A percentile compares a stretch with the other conserved stretches of the same genome.
These are phyloP conservation scores for Monochamus saltuarius DNA, from an alignment of 1,140 invertebrate species.

Conservation along the genomic window DNA sequence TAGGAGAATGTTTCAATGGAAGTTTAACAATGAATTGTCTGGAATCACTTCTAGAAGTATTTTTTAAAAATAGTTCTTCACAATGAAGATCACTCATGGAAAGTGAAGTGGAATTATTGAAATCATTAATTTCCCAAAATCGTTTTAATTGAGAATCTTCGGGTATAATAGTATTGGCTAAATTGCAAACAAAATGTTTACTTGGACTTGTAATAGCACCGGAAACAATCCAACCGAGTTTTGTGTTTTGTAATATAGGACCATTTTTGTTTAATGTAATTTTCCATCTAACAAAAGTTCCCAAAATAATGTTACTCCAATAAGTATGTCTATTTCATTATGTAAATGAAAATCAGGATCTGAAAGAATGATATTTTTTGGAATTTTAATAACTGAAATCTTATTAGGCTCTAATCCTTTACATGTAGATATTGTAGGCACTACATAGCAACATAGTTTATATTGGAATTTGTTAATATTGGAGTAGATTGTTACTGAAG, in stretches of 20 bases:
- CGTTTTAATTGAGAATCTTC: constrained; percentile 15
- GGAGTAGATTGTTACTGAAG: background rate
- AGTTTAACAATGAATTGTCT: too few species aligned
- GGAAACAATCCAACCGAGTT: constrained; percentile 40
- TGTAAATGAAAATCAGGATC: constrained; percentile 33
- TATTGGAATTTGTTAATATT: constrained; percentile 9
- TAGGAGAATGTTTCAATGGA: too few species aligned
- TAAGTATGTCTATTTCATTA: constrained; percentile 28
- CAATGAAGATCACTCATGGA: too few species aligned
- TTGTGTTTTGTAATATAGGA: constrained; percentile 41
- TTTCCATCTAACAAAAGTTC: constrained; percentile 22
- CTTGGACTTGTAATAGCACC: background rate
- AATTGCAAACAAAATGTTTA: background rate
- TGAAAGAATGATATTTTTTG: constrained; percentile 31
- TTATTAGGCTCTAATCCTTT: constrained; percentile 9
- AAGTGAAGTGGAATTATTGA: too few species aligned
- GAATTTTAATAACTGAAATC: constrained; percentile 20
- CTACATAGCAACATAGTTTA: constrained; percentile 19
- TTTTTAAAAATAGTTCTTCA: too few species aligned
- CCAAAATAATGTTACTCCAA: constrained; percentile 33
- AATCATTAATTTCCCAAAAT: constrained; percentile 43
- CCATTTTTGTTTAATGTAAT: constrained; percentile 26
- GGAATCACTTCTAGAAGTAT: too few species aligned
- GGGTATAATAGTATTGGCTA: background rate
- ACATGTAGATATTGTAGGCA: constrained; percentile 13